Evolutionary conservation across 1,140 invertebrate genomes (phyloP).

Genomic region (Mactra quadrangularis): DNA sequence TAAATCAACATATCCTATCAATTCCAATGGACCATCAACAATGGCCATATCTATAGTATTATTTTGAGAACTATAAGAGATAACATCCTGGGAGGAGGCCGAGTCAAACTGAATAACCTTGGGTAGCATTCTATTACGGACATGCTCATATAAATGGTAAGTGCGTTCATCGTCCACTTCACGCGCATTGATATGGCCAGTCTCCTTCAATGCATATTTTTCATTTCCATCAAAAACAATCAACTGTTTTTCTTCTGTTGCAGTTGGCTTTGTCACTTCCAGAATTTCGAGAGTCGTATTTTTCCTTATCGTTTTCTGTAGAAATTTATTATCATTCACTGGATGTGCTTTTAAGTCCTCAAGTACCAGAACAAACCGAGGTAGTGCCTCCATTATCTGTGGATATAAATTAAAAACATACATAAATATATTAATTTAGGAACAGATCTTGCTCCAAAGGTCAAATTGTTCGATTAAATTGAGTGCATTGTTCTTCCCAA

Average conservation of each 20-base stretch:
- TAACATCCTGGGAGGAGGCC: not conserved
- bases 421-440: no score
- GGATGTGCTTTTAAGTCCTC: not conserved
- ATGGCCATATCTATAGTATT: not conserved
- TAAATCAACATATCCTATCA: not conserved
- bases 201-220: slow-evolving; percentile 14
- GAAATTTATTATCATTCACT: not conserved
- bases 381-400: not conserved
- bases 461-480: no score
- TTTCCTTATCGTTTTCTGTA: not conserved
- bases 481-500: no score
- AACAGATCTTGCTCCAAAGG: no score
- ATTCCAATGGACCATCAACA: slow-evolving; percentile 2
- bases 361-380: not conserved
- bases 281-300: not conserved
- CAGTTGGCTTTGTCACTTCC: not conserved
- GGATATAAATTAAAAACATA: no score
- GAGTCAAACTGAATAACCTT: not conserved
- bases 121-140: not conserved
- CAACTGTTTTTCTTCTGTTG: no score
- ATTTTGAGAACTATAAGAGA: no score
- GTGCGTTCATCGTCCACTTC: not conserved
- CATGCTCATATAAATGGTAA: not conserved
- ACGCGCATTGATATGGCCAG: not conserved
- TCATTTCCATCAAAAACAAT: not conserved